These are phyloP conservation scores for Macropodus opercularis DNA, from an alignment of 2,797 vertebrate species.

Conservation along the genomic window DNA sequence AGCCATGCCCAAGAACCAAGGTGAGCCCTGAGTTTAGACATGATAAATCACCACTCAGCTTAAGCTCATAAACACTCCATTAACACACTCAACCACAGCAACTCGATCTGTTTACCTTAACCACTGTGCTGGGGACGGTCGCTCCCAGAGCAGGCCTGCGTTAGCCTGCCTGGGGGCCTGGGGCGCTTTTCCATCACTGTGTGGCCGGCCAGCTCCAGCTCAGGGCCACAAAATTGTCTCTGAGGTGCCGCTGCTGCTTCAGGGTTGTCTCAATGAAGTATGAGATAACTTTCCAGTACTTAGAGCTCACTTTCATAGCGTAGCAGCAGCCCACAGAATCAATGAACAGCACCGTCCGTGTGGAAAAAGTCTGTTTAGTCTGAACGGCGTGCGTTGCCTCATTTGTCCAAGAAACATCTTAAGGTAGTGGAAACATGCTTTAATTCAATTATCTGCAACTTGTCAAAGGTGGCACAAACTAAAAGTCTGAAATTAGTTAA, in stretches of 20 bases:
- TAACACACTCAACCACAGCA: conserved; percentile 72
- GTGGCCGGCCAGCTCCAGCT: conserved; percentile 12
- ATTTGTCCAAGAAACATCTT: background rate
- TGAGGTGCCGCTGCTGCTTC: conserved; percentile 8
- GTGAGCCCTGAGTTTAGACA: conserved; percentile 50
- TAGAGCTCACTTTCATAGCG: background rate
- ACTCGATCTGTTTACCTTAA: conserved; percentile 71
- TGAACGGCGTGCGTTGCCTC: background rate
- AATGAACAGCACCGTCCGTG: background rate
- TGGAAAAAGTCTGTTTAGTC: conserved; percentile 6
- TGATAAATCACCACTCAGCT: conserved; percentile 73
- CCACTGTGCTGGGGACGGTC: conserved; percentile 33
- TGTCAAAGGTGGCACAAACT: background rate
- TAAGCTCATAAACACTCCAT: conserved; percentile 80
- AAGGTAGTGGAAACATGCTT: conserved; percentile 6
- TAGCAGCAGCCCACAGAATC: conserved; percentile 8
- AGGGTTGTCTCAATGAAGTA: background rate
- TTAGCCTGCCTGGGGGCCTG: conserved; percentile 43
- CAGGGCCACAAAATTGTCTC: conserved; percentile 13
- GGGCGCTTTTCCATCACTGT: conserved; percentile 37
- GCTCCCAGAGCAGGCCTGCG: conserved; percentile 36
- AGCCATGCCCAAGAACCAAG: conserved; percentile 39
- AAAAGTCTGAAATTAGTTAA: background rate
- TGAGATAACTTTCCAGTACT: conserved; percentile 43
- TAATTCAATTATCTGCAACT: conserved; percentile 2